Evolutionary conservation across 2,888 invertebrate species (phyloP), one percentile per base, ranked within the genome.

Genomic region (Clitarchus hookeri): DNA sequence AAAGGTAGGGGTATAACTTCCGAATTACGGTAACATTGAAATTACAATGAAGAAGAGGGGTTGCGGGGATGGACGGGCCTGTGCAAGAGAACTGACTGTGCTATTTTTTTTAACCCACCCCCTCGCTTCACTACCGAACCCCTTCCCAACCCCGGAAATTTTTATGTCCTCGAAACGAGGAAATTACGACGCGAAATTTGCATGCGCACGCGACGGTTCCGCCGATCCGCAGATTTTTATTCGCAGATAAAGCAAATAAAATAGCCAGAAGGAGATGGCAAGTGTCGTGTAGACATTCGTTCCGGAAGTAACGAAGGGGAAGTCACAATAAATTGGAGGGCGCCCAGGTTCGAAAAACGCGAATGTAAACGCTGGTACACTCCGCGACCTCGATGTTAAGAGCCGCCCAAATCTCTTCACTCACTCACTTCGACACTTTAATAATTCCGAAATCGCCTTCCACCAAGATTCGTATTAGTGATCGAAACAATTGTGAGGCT

Each of bases 21-120:
- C 65, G 65, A 65, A 65, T n/a, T 65, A 65, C 65, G 16, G 65
- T 65, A 65, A 65, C 65, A 65, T 65, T 65, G 65, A 65, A 65
- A 65, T 65, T 65, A 65, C 65, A 65, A 65, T 65, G 65, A 65
- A n/a, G 65, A 19, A 53, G n/a, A 65, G n/a, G 65, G 65, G 23
- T 0, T n/a, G 65, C 16, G 65, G 65, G 65, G 65, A 65, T 65
- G 65, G 65, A 65, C n/a, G 65, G 16, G 23, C 8, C 65, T 65
- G 65, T 65, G n/a, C 23, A 23, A 65, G n/a, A 65, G 65, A 16
- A 65, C 65, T 65, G 65, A 65, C 23, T n/a, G 65, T 65, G 65
- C 65, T 65, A 16, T 65, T 65, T n/a, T 65, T n/a, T 65, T n/a
- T 65, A 19, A n/a, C 65, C 8, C 65, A 16, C 36, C 36, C 4